phyloP scores from a whole-genome alignment of 2,113 vertebrate genomes.

The mouse (Mus musculus) region GRCm39 chr11:65623501-65624000 shows the following conservation, averaged over 20 bases:
- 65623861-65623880: not conserved
- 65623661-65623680: slow-evolving; percentile 5
- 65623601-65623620: not conserved
- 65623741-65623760: no score
- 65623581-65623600: slow-evolving; percentile 1
- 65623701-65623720: not conserved
- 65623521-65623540: not conserved
- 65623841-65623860: not conserved
- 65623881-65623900: not conserved
- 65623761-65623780: not conserved
- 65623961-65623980: not conserved
- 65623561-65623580: slow-evolving; percentile 44
- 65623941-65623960: slow-evolving; percentile 32
- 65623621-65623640: slow-evolving; percentile 15
- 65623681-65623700: not conserved
- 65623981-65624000: not conserved
- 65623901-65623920: not conserved
- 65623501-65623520: slow-evolving; percentile 12
- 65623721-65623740: not conserved
- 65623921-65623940: slow-evolving; percentile 9
- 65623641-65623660: not conserved
- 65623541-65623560: slow-evolving; percentile 32
- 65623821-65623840: not conserved
- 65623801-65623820: not conserved
- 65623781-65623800: slow-evolving; percentile 23